A percentile compares a stretch with the other conserved stretches of the same genome.
Evolutionary conservation across 2,888 invertebrate species (phyloP).

Genomic region (Dasypogon diadema): DNA sequence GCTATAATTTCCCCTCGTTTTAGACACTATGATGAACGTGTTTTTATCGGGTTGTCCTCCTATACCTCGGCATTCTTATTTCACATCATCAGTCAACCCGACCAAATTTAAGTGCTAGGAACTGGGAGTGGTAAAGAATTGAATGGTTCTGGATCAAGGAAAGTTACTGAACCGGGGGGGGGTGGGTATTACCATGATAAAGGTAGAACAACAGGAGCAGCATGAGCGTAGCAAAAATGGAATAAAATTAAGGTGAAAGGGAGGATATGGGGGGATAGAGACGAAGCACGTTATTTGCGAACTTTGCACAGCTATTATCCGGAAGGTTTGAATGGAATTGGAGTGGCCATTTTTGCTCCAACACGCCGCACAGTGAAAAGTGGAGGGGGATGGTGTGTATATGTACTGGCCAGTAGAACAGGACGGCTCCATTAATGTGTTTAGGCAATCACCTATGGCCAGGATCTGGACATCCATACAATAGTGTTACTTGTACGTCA

Average conservation of each 20-base stretch:
- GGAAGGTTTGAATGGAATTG: constrained; percentile 40
- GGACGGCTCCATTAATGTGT: not conserved
- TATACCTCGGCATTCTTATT: constrained; percentile 4
- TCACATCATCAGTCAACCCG: constrained; percentile 48
- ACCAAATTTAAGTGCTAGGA: constrained; percentile 39
- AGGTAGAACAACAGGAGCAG: constrained; percentile 6
- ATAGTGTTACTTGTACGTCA: not conserved
- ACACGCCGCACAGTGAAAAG: not conserved
- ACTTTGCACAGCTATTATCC: constrained; percentile 40
- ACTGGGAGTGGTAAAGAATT: constrained; percentile 25
- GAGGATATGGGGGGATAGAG: not conserved
- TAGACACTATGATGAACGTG: constrained; percentile 43
- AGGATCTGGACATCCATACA: not conserved
- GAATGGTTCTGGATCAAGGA: constrained; percentile 43
- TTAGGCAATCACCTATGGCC: not conserved
- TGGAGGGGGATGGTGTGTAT: not conserved
- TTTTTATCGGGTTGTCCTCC: constrained; percentile 28
- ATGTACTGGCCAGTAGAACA: not conserved
- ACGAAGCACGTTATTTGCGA: constrained; percentile 14
- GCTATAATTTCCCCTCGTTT: not conserved
- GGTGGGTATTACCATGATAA: not conserved
- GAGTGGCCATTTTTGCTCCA: constrained; percentile 34
- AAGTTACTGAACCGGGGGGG: constrained; percentile 33
- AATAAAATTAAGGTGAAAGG: constrained; percentile 27
- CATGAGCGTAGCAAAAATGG: constrained; percentile 17